Percentiles rank a stretch among this genome's conserved stretches.
Conservation (phyloP, 2,797 vertebrate genomes). For the Oreortyx pictus region DNA sequence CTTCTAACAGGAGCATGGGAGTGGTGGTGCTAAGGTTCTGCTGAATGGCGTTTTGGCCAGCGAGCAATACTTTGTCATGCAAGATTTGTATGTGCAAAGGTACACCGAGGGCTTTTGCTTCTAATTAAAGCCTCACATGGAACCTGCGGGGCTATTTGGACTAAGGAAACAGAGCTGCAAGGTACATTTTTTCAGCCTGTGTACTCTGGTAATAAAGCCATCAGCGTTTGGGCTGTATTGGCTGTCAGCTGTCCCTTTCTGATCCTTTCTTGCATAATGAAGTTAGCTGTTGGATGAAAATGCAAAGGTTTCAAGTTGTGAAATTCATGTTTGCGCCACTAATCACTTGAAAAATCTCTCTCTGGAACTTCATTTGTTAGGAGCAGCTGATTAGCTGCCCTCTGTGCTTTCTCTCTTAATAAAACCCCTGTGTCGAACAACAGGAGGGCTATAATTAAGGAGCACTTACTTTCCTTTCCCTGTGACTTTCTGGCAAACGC, state of each 20-base stretch:
- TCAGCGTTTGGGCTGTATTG: neutral
- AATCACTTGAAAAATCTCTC: conserved; percentile 53
- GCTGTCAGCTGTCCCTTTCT: neutral
- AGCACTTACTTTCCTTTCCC: neutral
- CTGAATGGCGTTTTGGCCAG: neutral
- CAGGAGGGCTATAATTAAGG: conserved; percentile 20
- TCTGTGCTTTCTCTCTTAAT: neutral
- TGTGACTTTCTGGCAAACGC: neutral
- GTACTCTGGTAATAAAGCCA: neutral
- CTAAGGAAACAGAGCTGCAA: neutral
- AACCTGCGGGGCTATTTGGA: neutral
- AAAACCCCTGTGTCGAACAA: neutral
- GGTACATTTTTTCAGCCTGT: neutral
- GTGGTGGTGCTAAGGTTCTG: neutral
- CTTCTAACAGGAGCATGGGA: fast-evolving
- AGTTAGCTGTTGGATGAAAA: conserved; percentile 5
- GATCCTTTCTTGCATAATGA: neutral
- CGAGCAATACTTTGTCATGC: neutral
- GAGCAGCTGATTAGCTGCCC: conserved; percentile 35
- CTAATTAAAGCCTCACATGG: neutral
- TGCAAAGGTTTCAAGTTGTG: neutral
- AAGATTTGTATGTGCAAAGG: neutral
- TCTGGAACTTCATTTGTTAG: neutral
- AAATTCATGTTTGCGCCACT: neutral
- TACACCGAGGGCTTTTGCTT: neutral